Conservation (phyloP, 2,888 invertebrate species). For the Petrolisthes manimaculis region DNA sequence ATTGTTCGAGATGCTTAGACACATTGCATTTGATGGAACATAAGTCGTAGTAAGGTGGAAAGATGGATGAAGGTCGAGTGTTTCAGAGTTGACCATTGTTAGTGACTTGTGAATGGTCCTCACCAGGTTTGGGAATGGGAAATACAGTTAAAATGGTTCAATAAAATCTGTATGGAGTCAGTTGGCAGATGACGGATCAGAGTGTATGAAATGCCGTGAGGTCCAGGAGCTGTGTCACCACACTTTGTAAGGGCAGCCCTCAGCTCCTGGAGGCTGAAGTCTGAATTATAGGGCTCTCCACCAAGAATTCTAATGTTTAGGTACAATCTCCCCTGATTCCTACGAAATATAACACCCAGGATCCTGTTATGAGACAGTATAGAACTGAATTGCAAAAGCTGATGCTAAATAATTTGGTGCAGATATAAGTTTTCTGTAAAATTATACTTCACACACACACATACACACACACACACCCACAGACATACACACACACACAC, state of each 20-base stretch:
- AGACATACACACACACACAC: no score
- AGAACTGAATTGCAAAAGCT: slow-evolving; percentile 9
- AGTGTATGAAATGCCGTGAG: not conserved
- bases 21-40: no score
- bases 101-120: not conserved
- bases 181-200: not conserved
- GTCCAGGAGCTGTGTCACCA: slow-evolving; percentile 9
- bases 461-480: no score
- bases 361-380: not conserved
- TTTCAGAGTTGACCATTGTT: no score
- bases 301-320: not conserved
- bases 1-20: no score
- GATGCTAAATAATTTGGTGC: not conserved
- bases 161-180: not conserved
- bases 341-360: not conserved
- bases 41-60: no score
- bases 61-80: no score
- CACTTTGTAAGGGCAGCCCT: not conserved
- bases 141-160: not conserved
- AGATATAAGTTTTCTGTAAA: not conserved
- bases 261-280: not conserved
- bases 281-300: not conserved
- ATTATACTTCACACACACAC: no score
- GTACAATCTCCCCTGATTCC: not conserved
- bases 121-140: not conserved